These are phyloP conservation scores for Philopotamus ludificatus DNA, from an alignment of 1,140 invertebrate species.

Conservation along the genomic window DNA sequence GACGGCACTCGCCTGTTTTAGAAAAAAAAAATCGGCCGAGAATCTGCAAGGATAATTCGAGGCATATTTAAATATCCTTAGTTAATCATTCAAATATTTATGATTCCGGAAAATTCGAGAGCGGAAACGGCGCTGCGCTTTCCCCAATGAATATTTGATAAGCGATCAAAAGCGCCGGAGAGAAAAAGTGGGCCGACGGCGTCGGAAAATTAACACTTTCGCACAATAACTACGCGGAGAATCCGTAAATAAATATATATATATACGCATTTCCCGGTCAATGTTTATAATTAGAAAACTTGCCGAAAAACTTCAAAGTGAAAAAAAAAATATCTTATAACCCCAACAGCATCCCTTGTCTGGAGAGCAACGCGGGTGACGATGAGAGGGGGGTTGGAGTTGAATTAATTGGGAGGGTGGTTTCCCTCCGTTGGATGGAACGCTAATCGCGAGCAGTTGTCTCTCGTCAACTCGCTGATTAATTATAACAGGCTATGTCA, in stretches of 20 bases:
- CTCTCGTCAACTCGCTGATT: constrained; percentile 34
- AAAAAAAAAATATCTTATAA: constrained; percentile 15
- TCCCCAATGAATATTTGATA: background rate
- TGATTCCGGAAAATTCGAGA: background rate
- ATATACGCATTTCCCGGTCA: constrained; percentile 3
- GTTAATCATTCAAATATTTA: background rate
- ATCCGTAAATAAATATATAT: background rate
- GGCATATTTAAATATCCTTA: too few species aligned
- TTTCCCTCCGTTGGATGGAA: background rate
- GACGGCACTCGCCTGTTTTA: too few species aligned
- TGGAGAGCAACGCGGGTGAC: too few species aligned
- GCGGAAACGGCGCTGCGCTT: background rate
- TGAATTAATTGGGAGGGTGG: background rate
- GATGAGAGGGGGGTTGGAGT: background rate
- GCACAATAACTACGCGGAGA: background rate
- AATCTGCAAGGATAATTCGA: too few species aligned
- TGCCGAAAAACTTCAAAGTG: constrained; percentile 16
- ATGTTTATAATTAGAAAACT: constrained; percentile 27
- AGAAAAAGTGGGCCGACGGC: background rate
- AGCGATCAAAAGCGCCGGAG: background rate
- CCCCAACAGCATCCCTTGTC: too few species aligned
- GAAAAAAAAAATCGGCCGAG: too few species aligned
- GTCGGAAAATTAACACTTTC: background rate
- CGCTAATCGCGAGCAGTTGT: constrained; percentile 37
- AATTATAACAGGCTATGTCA: constrained; percentile 37